Base-by-base conservation (phyloP, 1,140 invertebrate genomes). In the Nebria ingens region DNA sequence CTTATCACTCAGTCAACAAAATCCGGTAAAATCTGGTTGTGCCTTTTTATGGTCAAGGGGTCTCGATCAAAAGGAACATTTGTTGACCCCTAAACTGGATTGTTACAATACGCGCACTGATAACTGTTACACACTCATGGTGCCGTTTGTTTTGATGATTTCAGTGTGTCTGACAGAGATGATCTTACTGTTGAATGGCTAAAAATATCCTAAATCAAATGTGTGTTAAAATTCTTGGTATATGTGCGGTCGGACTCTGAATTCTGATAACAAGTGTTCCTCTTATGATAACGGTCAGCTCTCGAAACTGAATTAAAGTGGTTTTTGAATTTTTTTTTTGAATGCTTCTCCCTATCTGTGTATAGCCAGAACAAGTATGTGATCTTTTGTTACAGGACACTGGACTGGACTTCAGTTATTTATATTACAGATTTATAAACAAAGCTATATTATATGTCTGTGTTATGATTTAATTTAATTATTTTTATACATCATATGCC, bases 11-110 rank as follows among this genome's bases (percentile, higher is more conserved):
- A 57, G 62, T 63, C 59, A 59, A 59, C 60, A 61, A 12, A 12
- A 57, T 57, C 63, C 22, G 58, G 63, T 58, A 57, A 60, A 59
- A 63, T 55, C 64, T 57, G 29, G 64, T 59, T 58, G 22, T 17
- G 54, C 21, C 45, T 63, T 62, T 65, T 63, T 59, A 9, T 40
- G 52, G 52, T 45, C 40, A 45, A 45, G 40, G 40, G 40, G 40
- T 45, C 40, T 45, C 17, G 40, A 12, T 45, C 9, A 45, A 11
- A 9, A 17, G 6, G 17, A 45, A 6, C 40, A 45, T 17, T 45
- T 45, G 40, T 4, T 45, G 40, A 45, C 40, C 40, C 25, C 40
- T 11, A 11, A 45, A 45, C 40, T 45, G 40, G 40, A 45, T 45
- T 45, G 40, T 45, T 17, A 4, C 4, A 4, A 29, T 29, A n/a